Conservation (phyloP, 2,888 invertebrate genomes). For the Tholera decimalis region DNA sequence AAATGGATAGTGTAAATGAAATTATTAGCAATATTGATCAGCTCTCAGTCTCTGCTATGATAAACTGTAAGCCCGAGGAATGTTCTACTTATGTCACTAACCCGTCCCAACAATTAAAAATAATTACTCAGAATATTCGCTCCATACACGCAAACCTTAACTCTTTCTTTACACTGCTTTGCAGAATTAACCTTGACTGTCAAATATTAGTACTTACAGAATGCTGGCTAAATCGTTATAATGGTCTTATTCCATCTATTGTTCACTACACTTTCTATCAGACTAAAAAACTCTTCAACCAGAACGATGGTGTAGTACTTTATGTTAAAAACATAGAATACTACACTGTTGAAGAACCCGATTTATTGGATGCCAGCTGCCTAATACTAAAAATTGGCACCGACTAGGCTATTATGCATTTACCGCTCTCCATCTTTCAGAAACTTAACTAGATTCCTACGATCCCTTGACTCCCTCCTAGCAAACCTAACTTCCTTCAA, state of each 20-base stretch:
- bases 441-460: conserved; percentile 1
- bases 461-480: conserved; percentile 1
- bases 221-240: no score
- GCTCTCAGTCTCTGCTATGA: conserved; percentile 1
- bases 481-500: neutral
- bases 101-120: neutral
- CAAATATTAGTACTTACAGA: neutral
- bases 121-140: no score
- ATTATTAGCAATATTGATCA: no score
- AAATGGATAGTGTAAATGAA: no score
- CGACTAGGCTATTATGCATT: conserved; percentile 2
- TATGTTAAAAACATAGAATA: conserved; percentile 3
- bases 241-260: no score
- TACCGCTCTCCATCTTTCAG: no score
- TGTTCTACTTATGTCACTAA: no score
- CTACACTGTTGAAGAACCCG: conserved; percentile 3
- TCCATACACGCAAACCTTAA: no score
- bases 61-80: neutral
- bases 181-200: conserved; percentile 2
- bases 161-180: no score
- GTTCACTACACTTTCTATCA: neutral
- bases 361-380: conserved; percentile 2
- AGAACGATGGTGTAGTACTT: conserved; percentile 3
- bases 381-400: conserved; percentile 5
- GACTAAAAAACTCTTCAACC: conserved; percentile 6